These are phyloP conservation scores for Macquaria ambigua DNA, from an alignment of 2,113 vertebrate species.

Conservation along the genomic window DNA sequence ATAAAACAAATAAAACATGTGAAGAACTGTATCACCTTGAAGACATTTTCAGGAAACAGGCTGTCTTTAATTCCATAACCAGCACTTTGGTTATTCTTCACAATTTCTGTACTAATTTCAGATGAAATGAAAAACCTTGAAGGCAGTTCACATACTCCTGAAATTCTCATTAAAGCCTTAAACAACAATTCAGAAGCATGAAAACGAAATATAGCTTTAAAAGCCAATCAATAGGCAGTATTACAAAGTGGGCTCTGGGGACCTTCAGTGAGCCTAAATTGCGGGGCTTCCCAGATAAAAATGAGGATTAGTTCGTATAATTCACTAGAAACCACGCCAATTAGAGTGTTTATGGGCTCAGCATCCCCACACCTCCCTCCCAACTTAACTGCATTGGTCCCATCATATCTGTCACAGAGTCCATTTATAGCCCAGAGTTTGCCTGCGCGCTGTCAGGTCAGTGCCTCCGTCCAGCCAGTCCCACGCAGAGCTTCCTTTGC, in stretches of 20 bases:
- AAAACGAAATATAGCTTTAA: neutral
- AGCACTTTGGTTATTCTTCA: neutral
- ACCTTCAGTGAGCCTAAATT: neutral
- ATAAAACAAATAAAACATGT: neutral
- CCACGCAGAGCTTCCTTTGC: constrained; percentile 8
- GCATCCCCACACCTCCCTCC: neutral
- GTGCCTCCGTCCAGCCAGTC: neutral
- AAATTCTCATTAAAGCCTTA: neutral
- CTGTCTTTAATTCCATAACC: neutral
- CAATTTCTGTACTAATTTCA: neutral
- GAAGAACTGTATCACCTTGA: neutral
- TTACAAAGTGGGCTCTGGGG: neutral
- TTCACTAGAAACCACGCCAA: constrained; percentile 7
- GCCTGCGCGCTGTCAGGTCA: constrained; percentile 26
- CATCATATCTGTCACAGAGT: constrained; percentile 25
- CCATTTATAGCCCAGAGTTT: constrained; percentile 39
- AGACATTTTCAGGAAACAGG: neutral
- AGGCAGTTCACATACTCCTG: neutral
- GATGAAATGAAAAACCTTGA: neutral
- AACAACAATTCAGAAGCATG: neutral
- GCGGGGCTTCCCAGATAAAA: neutral
- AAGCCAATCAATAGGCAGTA: neutral
- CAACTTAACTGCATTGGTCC: neutral
- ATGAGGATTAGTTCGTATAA: neutral
- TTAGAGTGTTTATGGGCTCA: constrained; percentile 1